phyloP scores from a whole-genome alignment of 2,888 invertebrate species.

The Elaeidobius kamerunicus region DNA sequence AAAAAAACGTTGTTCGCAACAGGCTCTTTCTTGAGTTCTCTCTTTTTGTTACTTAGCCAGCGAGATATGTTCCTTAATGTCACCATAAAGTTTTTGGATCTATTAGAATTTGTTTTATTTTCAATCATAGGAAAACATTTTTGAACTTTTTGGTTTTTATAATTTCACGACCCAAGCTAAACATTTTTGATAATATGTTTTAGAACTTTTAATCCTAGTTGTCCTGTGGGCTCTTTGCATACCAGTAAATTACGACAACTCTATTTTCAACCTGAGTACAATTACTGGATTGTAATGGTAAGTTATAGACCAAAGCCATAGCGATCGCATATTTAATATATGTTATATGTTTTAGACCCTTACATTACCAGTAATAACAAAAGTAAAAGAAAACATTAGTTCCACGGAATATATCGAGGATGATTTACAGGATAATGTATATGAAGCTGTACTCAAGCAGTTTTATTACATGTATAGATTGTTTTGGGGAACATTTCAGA shows the following conservation, averaged over 20 bases:
- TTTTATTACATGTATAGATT: constrained; percentile 84
- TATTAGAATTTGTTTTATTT: too few species aligned
- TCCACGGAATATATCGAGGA: constrained; percentile 75
- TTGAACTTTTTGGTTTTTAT: too few species aligned
- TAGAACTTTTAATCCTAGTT: constrained; percentile 78
- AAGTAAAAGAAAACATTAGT: constrained; percentile 68
- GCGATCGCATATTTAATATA: background rate
- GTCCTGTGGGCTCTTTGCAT: constrained; percentile 79
- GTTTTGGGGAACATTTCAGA: constrained; percentile 75
- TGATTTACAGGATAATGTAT: constrained; percentile 76
- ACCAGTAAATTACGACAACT: constrained; percentile 87
- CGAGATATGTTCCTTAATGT: too few species aligned
- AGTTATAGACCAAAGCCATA: too few species aligned
- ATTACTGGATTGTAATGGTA: constrained; percentile 92
- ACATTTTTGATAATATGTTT: too few species aligned
- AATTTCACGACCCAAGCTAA: too few species aligned
- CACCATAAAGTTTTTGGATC: too few species aligned
- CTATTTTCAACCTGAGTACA: constrained; percentile 81
- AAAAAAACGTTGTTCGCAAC: too few species aligned
- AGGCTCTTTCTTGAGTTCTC: too few species aligned
- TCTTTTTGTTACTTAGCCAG: too few species aligned
- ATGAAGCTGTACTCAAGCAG: constrained; percentile 65
- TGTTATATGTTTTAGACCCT: constrained; percentile 60
- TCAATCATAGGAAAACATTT: too few species aligned
- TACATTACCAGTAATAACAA: constrained; percentile 68